Evolutionary conservation across 2,797 vertebrate genomes (phyloP), one percentile per base, ranked within the genome.

Genomic region (Diglossa cyanea): DNA sequence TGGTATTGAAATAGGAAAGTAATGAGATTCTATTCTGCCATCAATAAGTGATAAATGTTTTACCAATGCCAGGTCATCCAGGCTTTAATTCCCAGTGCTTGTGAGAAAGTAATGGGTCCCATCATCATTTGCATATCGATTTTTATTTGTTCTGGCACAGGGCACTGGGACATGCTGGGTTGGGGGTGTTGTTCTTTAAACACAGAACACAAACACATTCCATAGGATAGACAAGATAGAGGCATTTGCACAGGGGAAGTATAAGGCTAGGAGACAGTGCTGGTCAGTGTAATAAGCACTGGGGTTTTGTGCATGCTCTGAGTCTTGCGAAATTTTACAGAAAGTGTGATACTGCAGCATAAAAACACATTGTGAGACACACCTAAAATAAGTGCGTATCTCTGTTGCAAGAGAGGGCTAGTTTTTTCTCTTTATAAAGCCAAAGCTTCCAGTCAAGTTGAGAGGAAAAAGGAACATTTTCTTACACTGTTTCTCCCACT

Each of bases 151-250:
- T 65, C 24, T 57, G 50, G 11, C 12, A 9, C 2, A 26, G 11
- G 12, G 31, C 10, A 4, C 1, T 19, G 45, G 13, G 12, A 6
- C 3, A 8, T 16, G 35, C 7, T 40, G 35, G 4, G 3, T 1
- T 26, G 4, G 21, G 26, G 14, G 0, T 17, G 15, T 12, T 33
- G 2, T 21, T 53, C 28, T 20, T 16, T 35, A 74, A 53, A 31
- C 11, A 55, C 18, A 39, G 44, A 31, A 26, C 6, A 82, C 47
- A 65, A 82, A 28, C 6, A 7, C 1, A 1, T 2, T 85, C 11
- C 23, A 8, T 5, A 30, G 45, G 13, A 67, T 2, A 6, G 39
- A 18, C 10, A 42, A 45, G 17, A 10, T 11, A 71, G 48, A 40
- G 17, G 9, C 13, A 18, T 16, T 40, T 5, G 15, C 19, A 33